Conservation (phyloP, 2,888 invertebrate genomes). For the Eilema caniola region DNA sequence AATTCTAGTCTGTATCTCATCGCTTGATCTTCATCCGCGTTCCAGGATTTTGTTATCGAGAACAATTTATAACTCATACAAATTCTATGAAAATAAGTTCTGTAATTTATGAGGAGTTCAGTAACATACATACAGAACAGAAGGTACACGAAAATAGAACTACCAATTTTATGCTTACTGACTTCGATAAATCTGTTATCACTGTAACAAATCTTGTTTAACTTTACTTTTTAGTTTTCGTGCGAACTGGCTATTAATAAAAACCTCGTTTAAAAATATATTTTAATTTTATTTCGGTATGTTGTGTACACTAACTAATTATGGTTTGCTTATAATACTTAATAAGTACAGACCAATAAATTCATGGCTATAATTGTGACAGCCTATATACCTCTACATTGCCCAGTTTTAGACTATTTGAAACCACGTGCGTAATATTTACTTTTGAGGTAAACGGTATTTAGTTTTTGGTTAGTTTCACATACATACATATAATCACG, state of each 20-base stretch:
- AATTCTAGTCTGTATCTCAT: too few relatives aligned
- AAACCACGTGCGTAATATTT: background rate
- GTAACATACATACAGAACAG: too few relatives aligned
- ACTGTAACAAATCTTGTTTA: conserved; percentile 38
- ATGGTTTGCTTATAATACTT: conserved; percentile 30
- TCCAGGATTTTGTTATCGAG: too few relatives aligned
- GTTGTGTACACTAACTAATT: conserved; percentile 17
- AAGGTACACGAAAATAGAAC: background rate
- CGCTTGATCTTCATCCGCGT: too few relatives aligned
- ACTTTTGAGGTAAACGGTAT: too few relatives aligned
- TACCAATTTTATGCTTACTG: conserved; percentile 11
- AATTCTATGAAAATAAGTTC: too few relatives aligned
- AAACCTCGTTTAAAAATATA: conserved; percentile 35
- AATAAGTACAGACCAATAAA: conserved; percentile 3
- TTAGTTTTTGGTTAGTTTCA: too few relatives aligned
- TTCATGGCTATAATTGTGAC: conserved; percentile 1
- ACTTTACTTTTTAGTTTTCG: conserved; percentile 44
- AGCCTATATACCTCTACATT: background rate
- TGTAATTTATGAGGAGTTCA: too few relatives aligned
- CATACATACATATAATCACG: too few relatives aligned
- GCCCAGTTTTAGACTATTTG: background rate
- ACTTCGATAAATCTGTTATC: conserved; percentile 27
- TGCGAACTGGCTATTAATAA: conserved; percentile 46
- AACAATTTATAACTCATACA: too few relatives aligned
- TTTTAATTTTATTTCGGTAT: conserved; percentile 28